These are phyloP conservation scores for Phalacrocorax brasilianus DNA, from an alignment of 2,113 vertebrate species.

Conservation along the genomic window DNA sequence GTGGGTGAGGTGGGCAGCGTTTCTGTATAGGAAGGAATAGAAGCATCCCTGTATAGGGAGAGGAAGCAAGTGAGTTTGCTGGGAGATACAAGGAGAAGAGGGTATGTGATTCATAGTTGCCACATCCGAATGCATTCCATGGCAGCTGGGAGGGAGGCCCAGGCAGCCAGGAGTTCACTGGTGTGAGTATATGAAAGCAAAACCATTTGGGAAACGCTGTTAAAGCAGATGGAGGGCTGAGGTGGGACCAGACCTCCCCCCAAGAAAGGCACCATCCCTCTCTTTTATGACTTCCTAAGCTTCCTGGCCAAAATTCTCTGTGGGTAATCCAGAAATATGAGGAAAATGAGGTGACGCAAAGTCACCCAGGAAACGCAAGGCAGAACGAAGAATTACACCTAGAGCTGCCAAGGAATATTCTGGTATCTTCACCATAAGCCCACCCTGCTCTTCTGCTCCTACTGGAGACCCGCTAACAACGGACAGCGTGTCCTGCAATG, in stretches of 20 bases:
- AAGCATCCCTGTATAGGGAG: background rate
- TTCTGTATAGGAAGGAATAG: rapidly evolving
- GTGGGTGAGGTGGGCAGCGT: background rate
- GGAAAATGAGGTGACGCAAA: background rate
- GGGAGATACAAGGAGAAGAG: background rate
- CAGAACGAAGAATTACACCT: background rate
- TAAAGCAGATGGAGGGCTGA: background rate
- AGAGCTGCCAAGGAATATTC: background rate
- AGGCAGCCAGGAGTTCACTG: background rate
- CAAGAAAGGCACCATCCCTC: background rate
- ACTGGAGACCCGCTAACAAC: background rate
- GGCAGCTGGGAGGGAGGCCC: background rate
- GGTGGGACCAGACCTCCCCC: background rate
- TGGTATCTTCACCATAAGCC: background rate
- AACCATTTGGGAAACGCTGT: background rate
- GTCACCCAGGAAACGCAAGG: background rate
- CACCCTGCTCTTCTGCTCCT: background rate
- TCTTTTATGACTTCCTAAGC: background rate
- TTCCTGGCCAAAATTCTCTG: background rate
- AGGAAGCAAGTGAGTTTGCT: background rate
- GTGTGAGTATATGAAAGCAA: rapidly evolving
- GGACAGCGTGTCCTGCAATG: background rate
- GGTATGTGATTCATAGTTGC: background rate
- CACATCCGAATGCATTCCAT: background rate
- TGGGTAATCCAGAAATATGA: rapidly evolving